Percentiles rank a stretch among this genome's conserved stretches.
Evolutionary conservation across 2,797 vertebrate genomes (phyloP).

Genomic region (Tenualosa ilisha): DNA sequence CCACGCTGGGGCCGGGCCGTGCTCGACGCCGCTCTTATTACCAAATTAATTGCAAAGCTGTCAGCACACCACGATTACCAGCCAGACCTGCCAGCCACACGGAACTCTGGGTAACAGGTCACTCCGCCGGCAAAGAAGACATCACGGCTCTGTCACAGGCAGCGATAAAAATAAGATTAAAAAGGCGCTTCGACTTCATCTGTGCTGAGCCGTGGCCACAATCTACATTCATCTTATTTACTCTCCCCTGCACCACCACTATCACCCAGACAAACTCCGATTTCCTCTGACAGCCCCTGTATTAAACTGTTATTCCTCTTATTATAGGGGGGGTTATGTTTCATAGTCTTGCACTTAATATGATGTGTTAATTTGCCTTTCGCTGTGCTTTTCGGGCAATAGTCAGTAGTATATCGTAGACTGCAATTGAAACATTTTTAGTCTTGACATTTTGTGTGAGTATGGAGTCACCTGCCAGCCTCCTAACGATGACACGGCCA

Average conservation of each 20-base stretch:
- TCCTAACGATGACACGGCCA: neutral
- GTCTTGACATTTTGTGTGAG: neutral
- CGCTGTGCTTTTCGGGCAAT: neutral
- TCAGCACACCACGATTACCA: slow-evolving; percentile 44
- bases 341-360: neutral
- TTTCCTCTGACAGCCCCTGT: neutral
- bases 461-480: neutral
- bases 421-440: neutral
- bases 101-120: slow-evolving; percentile 32
- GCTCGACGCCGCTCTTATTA: slow-evolving; percentile 41
- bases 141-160: slow-evolving; percentile 12
- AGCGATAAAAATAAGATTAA: neutral
- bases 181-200: neutral
- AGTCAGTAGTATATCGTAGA: neutral
- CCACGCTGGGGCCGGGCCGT: slow-evolving; percentile 40
- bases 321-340: neutral
- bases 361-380: neutral
- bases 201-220: neutral
- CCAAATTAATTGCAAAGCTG: slow-evolving; percentile 60
- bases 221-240: neutral
- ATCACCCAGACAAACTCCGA: neutral
- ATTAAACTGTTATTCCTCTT: neutral
- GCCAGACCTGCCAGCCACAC: slow-evolving; percentile 21
- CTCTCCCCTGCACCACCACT: neutral
- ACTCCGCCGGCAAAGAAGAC: slow-evolving; percentile 27